Evolutionary conservation across 2,888 invertebrate genomes (phyloP).

Genomic region (Ceramica pisi): DNA sequence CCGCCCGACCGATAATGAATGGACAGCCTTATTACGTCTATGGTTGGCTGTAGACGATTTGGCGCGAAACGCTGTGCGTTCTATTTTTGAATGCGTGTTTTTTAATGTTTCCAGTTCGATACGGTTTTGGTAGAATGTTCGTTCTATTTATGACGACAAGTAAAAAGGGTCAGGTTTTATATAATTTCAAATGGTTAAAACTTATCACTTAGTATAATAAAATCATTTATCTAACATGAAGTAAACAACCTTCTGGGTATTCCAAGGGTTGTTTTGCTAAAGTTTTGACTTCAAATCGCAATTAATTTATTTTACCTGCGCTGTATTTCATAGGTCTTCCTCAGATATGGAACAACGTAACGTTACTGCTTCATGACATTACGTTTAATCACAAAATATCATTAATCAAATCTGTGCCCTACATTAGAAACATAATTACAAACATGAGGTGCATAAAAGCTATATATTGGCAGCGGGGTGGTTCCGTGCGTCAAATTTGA

Average conservation of each 20-base stretch:
- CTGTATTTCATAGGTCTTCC: neutral
- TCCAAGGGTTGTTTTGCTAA: neutral
- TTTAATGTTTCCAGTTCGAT: neutral
- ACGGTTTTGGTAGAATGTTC: neutral
- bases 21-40: conserved; percentile 57
- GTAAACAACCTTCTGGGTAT: neutral
- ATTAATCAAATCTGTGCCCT: conserved; percentile 45
- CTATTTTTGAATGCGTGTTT: conserved; percentile 42
- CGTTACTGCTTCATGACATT: neutral
- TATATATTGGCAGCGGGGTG: conserved; percentile 51
- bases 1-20: conserved; percentile 60
- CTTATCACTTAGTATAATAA: neutral
- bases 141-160: neutral
- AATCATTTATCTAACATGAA: neutral
- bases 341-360: neutral
- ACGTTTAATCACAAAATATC: conserved; percentile 21
- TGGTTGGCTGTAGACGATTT: conserved; percentile 58
- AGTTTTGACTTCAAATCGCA: neutral
- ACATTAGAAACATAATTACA: conserved; percentile 50
- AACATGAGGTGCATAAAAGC: conserved; percentile 57
- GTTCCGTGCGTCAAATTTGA: conserved; percentile 62
- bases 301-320: neutral
- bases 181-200: neutral
- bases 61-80: conserved; percentile 52
- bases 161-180: neutral